Percentiles rank a stretch among this genome's conserved stretches.
phyloP scores from a whole-genome alignment of 2,797 vertebrate species.

The Periparus ater region DNA sequence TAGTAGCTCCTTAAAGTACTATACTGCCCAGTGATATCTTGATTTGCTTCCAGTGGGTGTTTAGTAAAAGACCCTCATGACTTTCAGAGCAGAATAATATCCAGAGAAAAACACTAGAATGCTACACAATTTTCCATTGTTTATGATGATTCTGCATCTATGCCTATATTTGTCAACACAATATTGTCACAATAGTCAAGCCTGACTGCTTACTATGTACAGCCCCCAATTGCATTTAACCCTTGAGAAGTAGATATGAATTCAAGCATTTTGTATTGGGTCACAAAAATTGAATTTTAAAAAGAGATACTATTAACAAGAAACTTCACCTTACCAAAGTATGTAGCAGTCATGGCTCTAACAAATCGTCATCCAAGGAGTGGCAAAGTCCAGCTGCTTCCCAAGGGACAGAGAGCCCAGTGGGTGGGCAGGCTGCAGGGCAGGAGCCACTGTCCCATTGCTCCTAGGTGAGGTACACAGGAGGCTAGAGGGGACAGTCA shows the following conservation, averaged over 20 bases:
- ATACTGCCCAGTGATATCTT: neutral
- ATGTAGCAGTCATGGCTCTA: neutral
- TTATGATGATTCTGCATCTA: neutral
- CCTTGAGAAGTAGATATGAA: neutral
- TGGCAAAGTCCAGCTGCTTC: neutral
- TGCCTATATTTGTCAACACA: neutral
- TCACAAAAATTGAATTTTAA: neutral
- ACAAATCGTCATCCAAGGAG: neutral
- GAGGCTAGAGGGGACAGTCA: rapidly evolving
- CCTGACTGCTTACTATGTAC: rapidly evolving
- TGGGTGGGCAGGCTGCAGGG: neutral
- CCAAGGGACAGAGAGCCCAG: rapidly evolving
- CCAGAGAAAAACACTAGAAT: neutral
- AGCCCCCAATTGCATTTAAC: neutral
- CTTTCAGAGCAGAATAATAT: neutral
- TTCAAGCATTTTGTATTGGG: neutral
- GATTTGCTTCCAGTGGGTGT: neutral
- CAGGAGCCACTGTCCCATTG: neutral
- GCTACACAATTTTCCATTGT: rapidly evolving
- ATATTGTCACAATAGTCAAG: neutral
- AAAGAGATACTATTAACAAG: neutral
- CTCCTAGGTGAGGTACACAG: rapidly evolving
- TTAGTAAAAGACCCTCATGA: neutral
- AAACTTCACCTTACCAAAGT: neutral
- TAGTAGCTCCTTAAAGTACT: neutral